Conservation (phyloP, 2,888 invertebrate genomes). For the Drosophila phalerata region DNA sequence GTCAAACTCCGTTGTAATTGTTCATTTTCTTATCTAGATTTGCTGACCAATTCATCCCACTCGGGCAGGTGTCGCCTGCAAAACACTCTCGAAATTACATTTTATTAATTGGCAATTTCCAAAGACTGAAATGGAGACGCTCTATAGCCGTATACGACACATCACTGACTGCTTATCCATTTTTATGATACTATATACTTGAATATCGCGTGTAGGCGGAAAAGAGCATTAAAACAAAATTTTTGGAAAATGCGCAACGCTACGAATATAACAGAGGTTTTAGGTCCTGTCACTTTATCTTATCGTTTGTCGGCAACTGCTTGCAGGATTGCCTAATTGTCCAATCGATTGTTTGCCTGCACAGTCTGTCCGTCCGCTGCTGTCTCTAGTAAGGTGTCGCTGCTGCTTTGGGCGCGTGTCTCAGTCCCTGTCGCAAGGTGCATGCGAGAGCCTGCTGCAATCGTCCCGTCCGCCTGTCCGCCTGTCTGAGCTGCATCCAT, state of each 20-base stretch:
- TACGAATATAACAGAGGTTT: conserved; percentile 23
- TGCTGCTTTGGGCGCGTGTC: conserved; percentile 49
- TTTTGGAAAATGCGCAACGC: conserved; percentile 45
- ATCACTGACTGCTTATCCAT: conserved; percentile 14
- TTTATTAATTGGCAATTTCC: conserved; percentile 77
- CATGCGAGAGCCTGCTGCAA: conserved; percentile 66
- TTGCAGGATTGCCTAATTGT: conserved; percentile 69
- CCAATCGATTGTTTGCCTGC: conserved; percentile 40
- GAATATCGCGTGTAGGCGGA: conserved; percentile 69
- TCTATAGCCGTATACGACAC: neutral
- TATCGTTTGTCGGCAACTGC: conserved; percentile 73
- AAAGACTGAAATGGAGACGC: conserved; percentile 23
- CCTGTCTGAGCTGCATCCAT: conserved; percentile 58
- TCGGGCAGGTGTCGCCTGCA: conserved; percentile 66
- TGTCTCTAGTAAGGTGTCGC: conserved; percentile 27
- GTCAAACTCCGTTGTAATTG: conserved; percentile 80
- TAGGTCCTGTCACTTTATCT: conserved; percentile 52
- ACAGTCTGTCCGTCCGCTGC: conserved; percentile 22
- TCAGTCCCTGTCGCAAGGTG: conserved; percentile 62
- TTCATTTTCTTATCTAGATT: conserved; percentile 79
- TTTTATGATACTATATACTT: conserved; percentile 68
- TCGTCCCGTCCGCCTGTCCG: conserved; percentile 37
- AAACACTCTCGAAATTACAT: conserved; percentile 63
- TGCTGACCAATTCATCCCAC: conserved; percentile 46
- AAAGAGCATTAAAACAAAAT: conserved; percentile 43